Conservation (phyloP, 1,140 invertebrate species). For the Papilio aristodemus region DNA sequence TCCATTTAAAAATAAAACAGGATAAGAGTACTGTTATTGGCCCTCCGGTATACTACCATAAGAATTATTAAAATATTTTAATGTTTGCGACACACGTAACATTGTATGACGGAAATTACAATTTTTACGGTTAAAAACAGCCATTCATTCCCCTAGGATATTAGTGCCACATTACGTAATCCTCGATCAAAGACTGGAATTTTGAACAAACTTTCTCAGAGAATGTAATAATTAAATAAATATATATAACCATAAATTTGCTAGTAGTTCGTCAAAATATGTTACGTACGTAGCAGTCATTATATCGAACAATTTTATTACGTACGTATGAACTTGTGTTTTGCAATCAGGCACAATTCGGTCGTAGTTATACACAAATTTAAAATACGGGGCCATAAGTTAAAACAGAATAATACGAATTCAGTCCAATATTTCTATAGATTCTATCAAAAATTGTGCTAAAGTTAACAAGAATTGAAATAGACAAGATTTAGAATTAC, state of each 20-base stretch:
- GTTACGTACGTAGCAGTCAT: background rate
- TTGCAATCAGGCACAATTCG: slow-evolving; percentile 31
- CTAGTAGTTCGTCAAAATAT: background rate
- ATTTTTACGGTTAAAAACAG: no score
- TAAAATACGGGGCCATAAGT: background rate
- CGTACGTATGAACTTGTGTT: background rate
- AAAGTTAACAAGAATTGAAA: slow-evolving; percentile 24
- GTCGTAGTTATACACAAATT: slow-evolving; percentile 22
- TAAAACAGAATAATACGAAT: background rate
- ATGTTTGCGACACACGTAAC: background rate
- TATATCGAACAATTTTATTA: background rate
- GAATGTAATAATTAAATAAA: background rate
- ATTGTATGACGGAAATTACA: background rate
- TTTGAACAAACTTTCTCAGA: no score
- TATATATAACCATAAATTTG: background rate
- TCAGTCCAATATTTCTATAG: slow-evolving; percentile 14
- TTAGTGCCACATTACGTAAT: no score
- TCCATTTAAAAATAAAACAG: no score
- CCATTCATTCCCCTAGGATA: no score
- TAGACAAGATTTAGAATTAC: slow-evolving; percentile 1
- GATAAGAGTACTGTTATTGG: no score
- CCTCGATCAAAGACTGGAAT: no score
- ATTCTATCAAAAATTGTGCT: slow-evolving; percentile 23
- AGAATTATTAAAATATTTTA: background rate
- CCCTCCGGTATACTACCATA: background rate